phyloP scores from a whole-genome alignment of 2,113 vertebrate genomes.

The Zosterops japonicus region DNA sequence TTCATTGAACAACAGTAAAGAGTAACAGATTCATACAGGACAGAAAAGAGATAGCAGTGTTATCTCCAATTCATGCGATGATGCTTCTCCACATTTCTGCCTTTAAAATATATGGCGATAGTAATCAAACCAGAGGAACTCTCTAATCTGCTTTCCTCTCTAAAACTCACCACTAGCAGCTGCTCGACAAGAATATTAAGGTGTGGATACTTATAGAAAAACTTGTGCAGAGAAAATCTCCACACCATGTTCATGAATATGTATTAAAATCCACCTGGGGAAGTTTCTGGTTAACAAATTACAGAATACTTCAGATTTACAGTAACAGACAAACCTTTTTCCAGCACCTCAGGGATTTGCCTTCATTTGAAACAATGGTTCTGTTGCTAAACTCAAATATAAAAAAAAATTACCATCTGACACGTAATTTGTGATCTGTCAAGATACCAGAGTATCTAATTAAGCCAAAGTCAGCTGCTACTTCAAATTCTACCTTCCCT shows the following conservation, averaged over 20 bases:
- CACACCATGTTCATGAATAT: fast-evolving
- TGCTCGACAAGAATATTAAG: not conserved
- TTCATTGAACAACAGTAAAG: not conserved
- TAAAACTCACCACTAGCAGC: not conserved
- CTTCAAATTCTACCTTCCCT: not conserved
- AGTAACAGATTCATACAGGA: not conserved
- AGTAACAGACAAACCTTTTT: not conserved
- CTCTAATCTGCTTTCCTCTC: not conserved
- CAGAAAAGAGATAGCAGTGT: not conserved
- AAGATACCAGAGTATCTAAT: not conserved
- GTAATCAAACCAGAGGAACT: not conserved
- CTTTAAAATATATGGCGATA: not conserved
- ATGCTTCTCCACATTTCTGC: not conserved
- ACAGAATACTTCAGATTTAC: not conserved
- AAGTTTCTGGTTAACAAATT: not conserved
- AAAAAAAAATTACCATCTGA: not conserved
- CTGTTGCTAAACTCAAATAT: not conserved
- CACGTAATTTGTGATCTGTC: not conserved
- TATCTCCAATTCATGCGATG: not conserved
- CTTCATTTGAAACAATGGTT: not conserved
- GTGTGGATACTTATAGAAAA: not conserved
- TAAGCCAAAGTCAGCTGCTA: not conserved
- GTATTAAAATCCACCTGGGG: not conserved
- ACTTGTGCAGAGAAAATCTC: not conserved
- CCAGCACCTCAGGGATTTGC: not conserved